Base-by-base conservation (phyloP, 2,113 vertebrate species). In the Alouatta palliata region DNA sequence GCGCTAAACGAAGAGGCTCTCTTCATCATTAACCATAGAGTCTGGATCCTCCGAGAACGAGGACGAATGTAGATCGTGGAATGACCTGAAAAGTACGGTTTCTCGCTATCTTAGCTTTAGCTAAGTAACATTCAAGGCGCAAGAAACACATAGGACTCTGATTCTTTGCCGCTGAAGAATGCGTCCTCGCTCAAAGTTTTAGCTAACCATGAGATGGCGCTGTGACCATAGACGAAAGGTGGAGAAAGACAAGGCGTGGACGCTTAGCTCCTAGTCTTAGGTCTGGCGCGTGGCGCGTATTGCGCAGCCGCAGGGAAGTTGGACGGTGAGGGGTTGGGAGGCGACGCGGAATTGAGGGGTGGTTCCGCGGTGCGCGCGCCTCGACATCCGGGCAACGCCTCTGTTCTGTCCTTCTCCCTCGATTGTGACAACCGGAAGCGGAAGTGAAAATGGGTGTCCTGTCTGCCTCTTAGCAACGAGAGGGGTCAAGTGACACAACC, bases 11-110 rank as follows among this genome's bases (percentile, higher is more conserved):
- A 19, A 16, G n/a, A 4, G 47, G 56, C 52, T 84, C 32, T 87
- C 96, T 71, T 81, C 54, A 21, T 49, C 54, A 66, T 58, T 4
- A 3, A 96, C 27, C 97, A 98, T 97, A 97, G 98, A 98, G 98
- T 82, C 45, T 56, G 11, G 14, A 35, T 32, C 93, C 14, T 32
- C 93, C 45, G 2, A n/a, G 40, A 14, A 17, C 40, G 5, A 12
- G 5, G 35, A 40, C n/a, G 75, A 21, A 0, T 0, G 35, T 30
- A 30, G 37, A 1, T n/a, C 20, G 2, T 3, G 47, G 37, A n/a
- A 89, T 2, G 40, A 32, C 43, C 16, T 20, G 30, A 52, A 84
- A 81, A 93, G 35, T 27, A n/a, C 23, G 3, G 45, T 52, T 84
- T 45, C 37, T 84, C 13, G 3, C 10, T 54, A 4, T 3, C 47